Evolutionary conservation across 2,797 vertebrate genomes (phyloP).

Genomic region (Hipposideros larvatus): DNA sequence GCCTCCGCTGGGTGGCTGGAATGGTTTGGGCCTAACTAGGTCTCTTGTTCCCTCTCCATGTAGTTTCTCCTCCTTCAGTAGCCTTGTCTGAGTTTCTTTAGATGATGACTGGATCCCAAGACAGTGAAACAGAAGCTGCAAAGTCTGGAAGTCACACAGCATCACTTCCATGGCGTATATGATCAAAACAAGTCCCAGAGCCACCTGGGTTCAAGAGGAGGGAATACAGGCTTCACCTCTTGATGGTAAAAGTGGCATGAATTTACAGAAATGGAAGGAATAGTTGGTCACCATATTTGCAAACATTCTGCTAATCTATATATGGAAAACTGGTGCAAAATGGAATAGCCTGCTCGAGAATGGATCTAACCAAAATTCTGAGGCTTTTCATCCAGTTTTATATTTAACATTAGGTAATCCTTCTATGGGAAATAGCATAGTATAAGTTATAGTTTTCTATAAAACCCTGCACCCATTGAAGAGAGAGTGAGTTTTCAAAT

Average conservation of each 20-base stretch:
- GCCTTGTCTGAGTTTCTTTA: background rate
- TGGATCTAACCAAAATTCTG: background rate
- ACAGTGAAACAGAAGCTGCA: background rate
- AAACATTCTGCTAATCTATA: background rate
- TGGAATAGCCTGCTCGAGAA: background rate
- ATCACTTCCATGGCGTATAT: background rate
- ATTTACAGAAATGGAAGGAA: background rate
- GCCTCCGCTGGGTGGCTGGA: background rate
- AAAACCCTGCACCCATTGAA: background rate
- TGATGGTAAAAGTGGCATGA: background rate
- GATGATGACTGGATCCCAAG: background rate
- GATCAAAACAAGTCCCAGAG: background rate
- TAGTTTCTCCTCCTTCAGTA: background rate
- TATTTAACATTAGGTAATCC: background rate
- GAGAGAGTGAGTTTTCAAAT: background rate
- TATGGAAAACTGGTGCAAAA: constrained; percentile 21
- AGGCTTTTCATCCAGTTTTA: background rate
- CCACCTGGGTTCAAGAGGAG: background rate
- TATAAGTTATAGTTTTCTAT: background rate
- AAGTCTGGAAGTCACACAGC: background rate
- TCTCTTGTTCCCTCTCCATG: background rate
- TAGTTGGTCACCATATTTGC: background rate
- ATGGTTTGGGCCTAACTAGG: background rate
- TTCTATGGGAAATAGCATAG: background rate
- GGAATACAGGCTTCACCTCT: background rate